Evolutionary conservation across 2,113 vertebrate species (phyloP), one percentile per base, ranked within the genome.

Genomic region (Brienomyrus longianalis): DNA sequence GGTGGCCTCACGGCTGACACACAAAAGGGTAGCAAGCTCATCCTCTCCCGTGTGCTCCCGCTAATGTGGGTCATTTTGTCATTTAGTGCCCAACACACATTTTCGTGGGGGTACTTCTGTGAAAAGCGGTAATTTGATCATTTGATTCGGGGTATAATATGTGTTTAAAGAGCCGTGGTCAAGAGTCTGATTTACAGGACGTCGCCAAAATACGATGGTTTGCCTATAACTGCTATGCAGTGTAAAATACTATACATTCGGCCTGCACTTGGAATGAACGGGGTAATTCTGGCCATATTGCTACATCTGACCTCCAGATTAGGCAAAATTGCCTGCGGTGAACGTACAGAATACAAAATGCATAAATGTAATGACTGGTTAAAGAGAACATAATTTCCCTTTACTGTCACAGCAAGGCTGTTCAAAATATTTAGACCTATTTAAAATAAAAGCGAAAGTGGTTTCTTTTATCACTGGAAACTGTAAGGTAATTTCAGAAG

Each of bases 71-170:
- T 31, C 51, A 87, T 87, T 87, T 51, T 39, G 85, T 54, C n/a
- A 54, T 87, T 87, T 87, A 39, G 13, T 9, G 39, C 85, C 50
- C 50, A 87, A 27, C 85, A 54, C 85, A 87, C 19, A 87, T 39
- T 52, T 27, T 54, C 83, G 47, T 9, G 83, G 45, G 23, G n/a
- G 48, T 48, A 19, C 85, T 87, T 48, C 21, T 17, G 85, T 52
- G n/a, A 87, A 87, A 87, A 87, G 27, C 51, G 7, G 54, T 87
- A 52, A 87, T 87, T 87, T n/a, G 15, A 43, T 87, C n/a, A 87
- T 87, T 87, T 87, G 31, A 27, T 54, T 35, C 15, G 17, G n/a
- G 13, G n/a, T 54, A 39, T 87, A 87, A 87, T 87, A 87, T 47
- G 50, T 87, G 54, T 80, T 87, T 87, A 52, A 87, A 87, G n/a